phyloP scores from a whole-genome alignment of 2,113 vertebrate species.

The Vombatus ursinus region DNA sequence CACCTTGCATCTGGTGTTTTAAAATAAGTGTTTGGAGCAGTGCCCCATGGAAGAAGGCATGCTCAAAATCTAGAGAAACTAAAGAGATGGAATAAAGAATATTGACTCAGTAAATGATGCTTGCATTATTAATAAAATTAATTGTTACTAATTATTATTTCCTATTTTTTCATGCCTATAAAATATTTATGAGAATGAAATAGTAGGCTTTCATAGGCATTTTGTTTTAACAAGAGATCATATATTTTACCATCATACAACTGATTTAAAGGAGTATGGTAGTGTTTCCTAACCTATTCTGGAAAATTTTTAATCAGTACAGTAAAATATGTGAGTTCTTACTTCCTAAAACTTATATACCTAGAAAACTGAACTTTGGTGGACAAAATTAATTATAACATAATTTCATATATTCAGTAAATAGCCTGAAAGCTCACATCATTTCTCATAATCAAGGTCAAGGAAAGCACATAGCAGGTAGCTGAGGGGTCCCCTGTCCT shows the following conservation, averaged over 20 bases:
- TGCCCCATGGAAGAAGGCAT: conserved; percentile 16
- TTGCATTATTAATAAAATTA: conserved; percentile 51
- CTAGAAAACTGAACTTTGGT: not conserved
- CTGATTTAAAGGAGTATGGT: not conserved
- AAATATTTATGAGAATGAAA: not conserved
- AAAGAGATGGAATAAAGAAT: not conserved
- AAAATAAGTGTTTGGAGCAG: conserved; percentile 18
- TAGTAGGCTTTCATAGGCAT: not conserved
- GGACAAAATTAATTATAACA: not conserved
- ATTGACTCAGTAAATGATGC: not conserved
- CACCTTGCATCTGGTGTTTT: conserved; percentile 26
- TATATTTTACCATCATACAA: not conserved
- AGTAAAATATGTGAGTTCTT: not conserved
- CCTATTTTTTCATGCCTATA: not conserved
- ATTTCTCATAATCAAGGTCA: not conserved
- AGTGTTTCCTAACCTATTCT: not conserved
- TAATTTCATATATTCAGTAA: not conserved
- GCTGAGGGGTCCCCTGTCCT: too few species aligned
- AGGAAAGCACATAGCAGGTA: not conserved
- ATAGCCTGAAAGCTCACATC: too few species aligned
- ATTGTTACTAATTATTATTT: not conserved
- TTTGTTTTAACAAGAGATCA: not conserved
- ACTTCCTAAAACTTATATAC: not conserved
- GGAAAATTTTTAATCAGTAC: not conserved
- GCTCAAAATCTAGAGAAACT: conserved; percentile 53